Percentiles rank a stretch among this genome's conserved stretches.
Evolutionary conservation across 2,888 invertebrate species (phyloP).

Genomic region (Cheilosia vernalis): DNA sequence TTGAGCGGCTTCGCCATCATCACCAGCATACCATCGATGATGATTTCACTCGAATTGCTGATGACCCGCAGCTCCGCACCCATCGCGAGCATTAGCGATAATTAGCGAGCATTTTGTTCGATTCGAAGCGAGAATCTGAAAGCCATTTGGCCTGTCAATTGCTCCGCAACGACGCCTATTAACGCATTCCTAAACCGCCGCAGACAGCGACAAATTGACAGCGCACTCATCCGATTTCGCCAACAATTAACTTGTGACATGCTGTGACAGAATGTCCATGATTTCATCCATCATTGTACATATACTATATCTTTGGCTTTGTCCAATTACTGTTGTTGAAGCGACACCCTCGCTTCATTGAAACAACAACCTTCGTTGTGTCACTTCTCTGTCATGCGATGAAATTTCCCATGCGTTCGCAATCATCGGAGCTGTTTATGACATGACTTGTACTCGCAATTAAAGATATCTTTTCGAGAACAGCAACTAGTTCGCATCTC

Average conservation of each 20-base stretch:
- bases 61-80: conserved; percentile 28
- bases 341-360: conserved; percentile 54
- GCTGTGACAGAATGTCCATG: conserved; percentile 53
- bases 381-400: conserved; percentile 21
- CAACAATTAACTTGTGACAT: conserved; percentile 65
- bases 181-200: conserved; percentile 42
- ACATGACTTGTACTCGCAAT: not conserved
- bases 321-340: not conserved
- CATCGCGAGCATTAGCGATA: conserved; percentile 54
- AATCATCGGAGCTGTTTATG: not conserved
- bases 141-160: conserved; percentile 48
- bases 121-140: conserved; percentile 45
- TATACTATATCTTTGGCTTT: conserved; percentile 18
- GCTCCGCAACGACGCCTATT: conserved; percentile 56
- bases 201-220: conserved; percentile 56
- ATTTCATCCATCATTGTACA: not conserved
- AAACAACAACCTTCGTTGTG: conserved; percentile 13
- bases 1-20: conserved; percentile 28
- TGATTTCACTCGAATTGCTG: conserved; percentile 58
- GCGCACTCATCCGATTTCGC: conserved; percentile 25
- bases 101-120: conserved; percentile 47
- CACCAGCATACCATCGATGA: conserved; percentile 45
- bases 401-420: not conserved
- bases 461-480: conserved; percentile 16
- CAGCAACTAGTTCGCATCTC: conserved; percentile 24